Evolutionary conservation across 2,797 vertebrate species (phyloP).

Genomic region (Eulemur rubriventer): DNA sequence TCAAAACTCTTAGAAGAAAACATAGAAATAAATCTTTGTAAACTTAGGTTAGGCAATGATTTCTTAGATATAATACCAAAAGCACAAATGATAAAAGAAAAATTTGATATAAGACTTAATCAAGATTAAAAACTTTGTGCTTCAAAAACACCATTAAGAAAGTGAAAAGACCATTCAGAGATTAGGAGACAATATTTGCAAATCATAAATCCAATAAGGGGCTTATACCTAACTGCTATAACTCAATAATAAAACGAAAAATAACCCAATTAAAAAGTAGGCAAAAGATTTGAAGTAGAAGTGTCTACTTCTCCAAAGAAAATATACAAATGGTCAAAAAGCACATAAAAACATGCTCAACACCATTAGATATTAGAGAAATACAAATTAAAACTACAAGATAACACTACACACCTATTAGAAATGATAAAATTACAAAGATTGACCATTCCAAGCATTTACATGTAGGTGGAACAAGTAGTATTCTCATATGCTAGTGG

Average conservation of each 20-base stretch:
- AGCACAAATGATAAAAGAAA: not conserved
- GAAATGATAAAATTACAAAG: not conserved
- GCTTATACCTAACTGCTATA: not conserved
- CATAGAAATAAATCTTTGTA: not conserved
- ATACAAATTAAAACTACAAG: not conserved
- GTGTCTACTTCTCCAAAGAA: not conserved
- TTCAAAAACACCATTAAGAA: not conserved
- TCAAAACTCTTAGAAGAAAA: not conserved
- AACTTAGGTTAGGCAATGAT: not conserved
- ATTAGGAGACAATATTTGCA: not conserved
- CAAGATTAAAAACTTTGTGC: not conserved
- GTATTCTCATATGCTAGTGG: not conserved
- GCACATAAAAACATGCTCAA: not conserved
- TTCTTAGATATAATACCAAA: not conserved
- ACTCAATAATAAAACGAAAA: constrained; percentile 3
- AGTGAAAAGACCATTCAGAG: not conserved
- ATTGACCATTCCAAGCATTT: not conserved
- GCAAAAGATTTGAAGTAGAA: not conserved
- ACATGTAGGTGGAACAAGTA: not conserved
- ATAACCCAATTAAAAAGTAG: not conserved
- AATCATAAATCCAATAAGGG: not conserved
- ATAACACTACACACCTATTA: not conserved
- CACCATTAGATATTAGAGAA: not conserved
- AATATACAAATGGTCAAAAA: not conserved
- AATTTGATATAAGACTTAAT: not conserved